Conservation (phyloP, 2,113 vertebrate species). For the Axis porcinus region DNA sequence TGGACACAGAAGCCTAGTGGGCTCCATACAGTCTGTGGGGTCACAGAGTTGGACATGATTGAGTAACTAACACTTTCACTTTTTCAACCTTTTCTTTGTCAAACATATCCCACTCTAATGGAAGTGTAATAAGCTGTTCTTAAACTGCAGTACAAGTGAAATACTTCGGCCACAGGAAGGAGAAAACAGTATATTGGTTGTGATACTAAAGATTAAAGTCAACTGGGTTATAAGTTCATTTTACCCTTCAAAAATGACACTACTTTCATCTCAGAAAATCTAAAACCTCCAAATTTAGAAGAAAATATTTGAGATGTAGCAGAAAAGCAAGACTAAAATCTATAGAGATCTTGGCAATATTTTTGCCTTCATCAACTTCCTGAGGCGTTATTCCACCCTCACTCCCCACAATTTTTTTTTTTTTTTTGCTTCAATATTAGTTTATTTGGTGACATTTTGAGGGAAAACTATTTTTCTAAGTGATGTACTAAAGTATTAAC, state of each 20-base stretch:
- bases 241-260: slow-evolving; percentile 32
- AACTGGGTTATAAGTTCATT: not conserved
- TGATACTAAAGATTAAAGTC: not conserved
- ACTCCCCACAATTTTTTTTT: not conserved
- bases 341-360: not conserved
- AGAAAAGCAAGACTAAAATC: not conserved
- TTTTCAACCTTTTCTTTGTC: not conserved
- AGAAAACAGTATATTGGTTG: not conserved
- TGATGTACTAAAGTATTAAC: not conserved
- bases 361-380: not conserved
- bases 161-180: slow-evolving; percentile 1
- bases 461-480: not conserved
- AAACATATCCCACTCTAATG: not conserved
- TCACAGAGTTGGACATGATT: not conserved
- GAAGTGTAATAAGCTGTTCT: not conserved
- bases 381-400: not conserved
- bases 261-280: slow-evolving; percentile 44
- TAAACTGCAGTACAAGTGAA: not conserved
- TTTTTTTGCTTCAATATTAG: not conserved
- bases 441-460: not conserved
- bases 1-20: not conserved
- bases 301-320: not conserved
- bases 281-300: not conserved
- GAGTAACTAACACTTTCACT: not conserved
- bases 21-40: not conserved